Evolutionary conservation across 2,797 vertebrate species (phyloP).

Genomic region (Bovichtus variegatus): DNA sequence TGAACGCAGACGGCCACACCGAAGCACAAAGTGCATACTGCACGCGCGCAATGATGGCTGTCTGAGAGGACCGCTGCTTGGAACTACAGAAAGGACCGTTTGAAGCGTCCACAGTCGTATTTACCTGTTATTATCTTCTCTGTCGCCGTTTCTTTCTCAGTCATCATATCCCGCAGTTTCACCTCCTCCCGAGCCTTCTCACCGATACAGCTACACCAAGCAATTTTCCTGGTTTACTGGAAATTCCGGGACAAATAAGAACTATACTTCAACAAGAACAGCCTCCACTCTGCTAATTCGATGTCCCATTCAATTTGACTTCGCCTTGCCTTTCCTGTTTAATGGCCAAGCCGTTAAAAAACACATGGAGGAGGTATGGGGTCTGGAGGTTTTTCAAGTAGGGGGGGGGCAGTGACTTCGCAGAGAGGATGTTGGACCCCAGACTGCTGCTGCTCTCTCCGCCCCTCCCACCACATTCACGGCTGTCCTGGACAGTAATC

Average conservation of each 20-base stretch:
- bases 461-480: constrained; percentile 75
- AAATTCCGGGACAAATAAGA: constrained; percentile 35
- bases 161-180: constrained; percentile 74
- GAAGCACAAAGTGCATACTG: neutral
- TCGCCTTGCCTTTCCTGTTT: neutral
- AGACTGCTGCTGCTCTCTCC: constrained; percentile 63
- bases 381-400: constrained; percentile 33
- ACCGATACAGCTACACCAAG: constrained; percentile 75
- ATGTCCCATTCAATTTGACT: constrained; percentile 1
- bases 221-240: constrained; percentile 68
- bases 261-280: neutral
- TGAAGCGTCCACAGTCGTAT: no score
- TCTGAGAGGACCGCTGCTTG: neutral
- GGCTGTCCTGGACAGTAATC: constrained; percentile 69
- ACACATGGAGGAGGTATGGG: constrained; percentile 35
- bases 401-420: constrained; percentile 37
- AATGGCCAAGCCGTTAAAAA: neutral
- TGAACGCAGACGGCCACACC: constrained; percentile 24
- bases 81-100: neutral
- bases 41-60: constrained; percentile 6
- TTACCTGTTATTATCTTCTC: constrained; percentile 79
- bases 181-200: constrained; percentile 69
- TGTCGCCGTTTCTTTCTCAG: constrained; percentile 72
- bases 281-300: constrained; percentile 11
- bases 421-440: constrained; percentile 75